Evolutionary conservation across 2,113 vertebrate species (phyloP).

Genomic region (Datnioides undecimradiatus): DNA sequence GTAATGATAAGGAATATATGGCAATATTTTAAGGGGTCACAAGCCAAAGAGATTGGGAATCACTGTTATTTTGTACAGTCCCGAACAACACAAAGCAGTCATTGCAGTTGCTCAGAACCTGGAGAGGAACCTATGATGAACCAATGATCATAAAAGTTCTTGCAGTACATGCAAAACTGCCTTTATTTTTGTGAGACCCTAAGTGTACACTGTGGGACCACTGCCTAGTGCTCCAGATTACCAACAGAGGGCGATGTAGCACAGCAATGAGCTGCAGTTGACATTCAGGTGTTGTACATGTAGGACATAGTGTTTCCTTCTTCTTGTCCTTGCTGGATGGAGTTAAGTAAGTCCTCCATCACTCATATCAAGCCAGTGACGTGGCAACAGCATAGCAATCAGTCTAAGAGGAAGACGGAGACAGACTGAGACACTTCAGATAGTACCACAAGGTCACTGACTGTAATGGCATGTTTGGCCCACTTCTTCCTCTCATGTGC

Average conservation of each 20-base stretch:
- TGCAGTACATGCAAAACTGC: neutral
- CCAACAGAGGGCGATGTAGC: slow-evolving; percentile 66
- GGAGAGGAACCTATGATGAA: neutral
- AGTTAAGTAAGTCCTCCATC: slow-evolving; percentile 70
- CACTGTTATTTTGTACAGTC: too few relatives aligned
- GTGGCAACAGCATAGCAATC: slow-evolving; percentile 59
- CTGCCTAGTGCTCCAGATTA: neutral
- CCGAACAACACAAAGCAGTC: too few relatives aligned
- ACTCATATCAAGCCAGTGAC: slow-evolving; percentile 51
- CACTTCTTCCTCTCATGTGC: neutral
- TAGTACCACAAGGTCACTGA: slow-evolving; percentile 45
- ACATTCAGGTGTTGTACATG: slow-evolving; percentile 40
- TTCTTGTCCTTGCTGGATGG: slow-evolving; percentile 50
- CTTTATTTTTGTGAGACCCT: neutral
- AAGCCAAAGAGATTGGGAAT: neutral
- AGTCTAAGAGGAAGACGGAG: slow-evolving; percentile 54
- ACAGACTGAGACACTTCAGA: slow-evolving; percentile 11
- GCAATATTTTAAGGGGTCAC: neutral
- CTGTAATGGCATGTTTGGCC: slow-evolving; percentile 11
- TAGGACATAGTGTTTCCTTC: slow-evolving; percentile 45
- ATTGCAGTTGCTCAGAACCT: neutral
- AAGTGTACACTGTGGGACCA: neutral
- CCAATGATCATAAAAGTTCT: neutral
- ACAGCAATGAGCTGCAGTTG: slow-evolving; percentile 32
- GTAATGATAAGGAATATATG: neutral